Base-by-base conservation (phyloP, 2,888 invertebrate genomes). In the Bombylius major region DNA sequence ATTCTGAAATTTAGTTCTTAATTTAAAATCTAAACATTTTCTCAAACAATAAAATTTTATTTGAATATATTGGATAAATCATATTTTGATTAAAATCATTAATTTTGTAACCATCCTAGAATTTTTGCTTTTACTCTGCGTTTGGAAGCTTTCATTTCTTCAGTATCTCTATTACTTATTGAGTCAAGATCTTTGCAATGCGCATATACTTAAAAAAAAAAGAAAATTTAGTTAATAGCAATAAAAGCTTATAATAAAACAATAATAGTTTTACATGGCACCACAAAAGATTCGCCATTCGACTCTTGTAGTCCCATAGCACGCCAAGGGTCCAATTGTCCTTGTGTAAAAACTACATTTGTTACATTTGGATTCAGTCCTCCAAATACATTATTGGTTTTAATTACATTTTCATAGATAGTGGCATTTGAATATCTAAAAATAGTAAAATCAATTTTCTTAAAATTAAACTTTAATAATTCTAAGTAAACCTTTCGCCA, bases 241-340 rank as follows among this genome's bases (percentile, higher is more conserved):
- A 14, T 12, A n/a, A 23, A 23, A 23, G 4, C 2, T 7, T 3
- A 42, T 4, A 42, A 23, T 23, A 23, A 23, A 23, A 23, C 3
- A 23, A 23, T 23, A 23, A 23, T 23, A 39, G 12, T 65, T 47
- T 66, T 66, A 58, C 66, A 45, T 39, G 69, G 62, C 50, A 73
- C 66, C 39, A 72, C 60, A 0, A 50, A 11, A 5, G 39, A 42
- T 42, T 64, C 53, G 59, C 80, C 76, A 5, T 69, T 64, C 0
- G 85, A 81, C 46, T 76, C 67, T 0, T 78, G 84, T 51, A 89
- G 79, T 9, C 90, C 90, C 34, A 90, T 74, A 0, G 85, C 86
- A 72, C 90, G 89, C 90, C 90, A 90, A 1, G 90, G 90, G 76
- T 95, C 94, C 52, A 92, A 82, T 1, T 88, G 86, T 32, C 94